phyloP scores from a whole-genome alignment of 2,113 vertebrate species.

The Panthera leo region DNA sequence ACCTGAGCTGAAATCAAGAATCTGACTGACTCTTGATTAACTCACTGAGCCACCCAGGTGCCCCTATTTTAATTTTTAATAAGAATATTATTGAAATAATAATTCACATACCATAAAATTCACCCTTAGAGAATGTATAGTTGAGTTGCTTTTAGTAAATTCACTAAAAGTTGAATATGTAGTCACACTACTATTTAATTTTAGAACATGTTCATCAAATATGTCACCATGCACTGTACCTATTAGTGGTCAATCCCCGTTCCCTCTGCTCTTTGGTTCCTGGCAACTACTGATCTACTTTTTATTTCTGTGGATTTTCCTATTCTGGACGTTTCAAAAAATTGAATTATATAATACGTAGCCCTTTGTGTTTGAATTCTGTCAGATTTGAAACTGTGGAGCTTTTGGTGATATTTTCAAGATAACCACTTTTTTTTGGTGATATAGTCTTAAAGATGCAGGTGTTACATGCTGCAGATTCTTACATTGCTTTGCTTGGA shows the following conservation, averaged over 20 bases:
- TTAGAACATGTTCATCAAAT: not conserved
- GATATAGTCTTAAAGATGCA: not conserved
- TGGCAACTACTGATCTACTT: not conserved
- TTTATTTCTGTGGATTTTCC: not conserved
- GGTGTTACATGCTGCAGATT: not conserved
- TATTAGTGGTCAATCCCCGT: not conserved
- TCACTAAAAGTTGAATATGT: not conserved
- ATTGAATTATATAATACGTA: not conserved
- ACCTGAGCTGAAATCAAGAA: too few relatives aligned
- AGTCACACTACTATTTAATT: not conserved
- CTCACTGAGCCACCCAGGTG: too few relatives aligned
- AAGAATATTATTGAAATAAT: not conserved
- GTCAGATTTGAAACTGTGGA: conserved; percentile 3
- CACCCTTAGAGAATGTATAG: not conserved
- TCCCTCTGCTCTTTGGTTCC: not conserved
- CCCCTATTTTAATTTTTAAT: not conserved
- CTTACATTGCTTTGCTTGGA: not conserved
- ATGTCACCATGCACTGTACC: not conserved
- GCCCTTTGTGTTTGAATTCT: not conserved
- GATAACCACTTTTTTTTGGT: not conserved
- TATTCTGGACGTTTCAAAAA: not conserved
- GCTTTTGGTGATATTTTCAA: not conserved
- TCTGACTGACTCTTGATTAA: too few relatives aligned
- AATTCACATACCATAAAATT: not conserved
- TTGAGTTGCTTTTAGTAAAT: not conserved